Evolutionary conservation across 2,888 invertebrate species (phyloP), one percentile per base, ranked within the genome.

Genomic region (Cephus pygmeus): DNA sequence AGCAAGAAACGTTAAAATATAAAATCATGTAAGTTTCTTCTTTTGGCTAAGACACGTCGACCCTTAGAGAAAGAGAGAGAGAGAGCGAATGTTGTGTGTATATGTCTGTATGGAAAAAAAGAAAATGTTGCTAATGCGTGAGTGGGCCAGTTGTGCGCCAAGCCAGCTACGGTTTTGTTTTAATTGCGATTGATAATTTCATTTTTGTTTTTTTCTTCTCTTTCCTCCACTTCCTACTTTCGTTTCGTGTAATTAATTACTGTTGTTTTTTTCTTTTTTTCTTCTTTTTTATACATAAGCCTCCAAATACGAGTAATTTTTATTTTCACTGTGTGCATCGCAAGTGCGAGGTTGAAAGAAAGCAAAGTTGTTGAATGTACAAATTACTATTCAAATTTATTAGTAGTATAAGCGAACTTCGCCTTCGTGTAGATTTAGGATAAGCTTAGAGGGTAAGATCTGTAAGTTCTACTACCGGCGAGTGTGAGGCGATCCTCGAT

Each of bases 331-430:
- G 33, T 69, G 69, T 56, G 33, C 40, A 73, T 76, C 40, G 71
- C 76, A 69, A 73, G 56, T 34, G 74, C 34, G 56, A 69, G 36
- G 74, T n/a, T 34, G 68, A 77, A 78, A 75, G 40, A 75, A 82
- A 78, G 79, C 69, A 82, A 81, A 82, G 80, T 83, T 86, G 83
- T 83, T 81, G 80, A 83, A 83, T 87, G 85, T 87, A 88, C 87
- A 87, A 87, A 87, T 83, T 84, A 85, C 81, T 79, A 83, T 84
- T 85, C 77, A 87, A 86, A 83, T 86, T 87, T 88, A 87, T 88
- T 56, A 23, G 23, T 56, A 23, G 56, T 23, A 1, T 56, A 56
- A 56, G 15, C 23, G 56, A 56, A 23, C 56, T 56, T 56, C 23
- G 56, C 56, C 23, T 56, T 56, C 56, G 23, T 56, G 23, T 23